Base-by-base conservation (phyloP, 2,113 vertebrate genomes). In the Dendrocopos noguchii region DNA sequence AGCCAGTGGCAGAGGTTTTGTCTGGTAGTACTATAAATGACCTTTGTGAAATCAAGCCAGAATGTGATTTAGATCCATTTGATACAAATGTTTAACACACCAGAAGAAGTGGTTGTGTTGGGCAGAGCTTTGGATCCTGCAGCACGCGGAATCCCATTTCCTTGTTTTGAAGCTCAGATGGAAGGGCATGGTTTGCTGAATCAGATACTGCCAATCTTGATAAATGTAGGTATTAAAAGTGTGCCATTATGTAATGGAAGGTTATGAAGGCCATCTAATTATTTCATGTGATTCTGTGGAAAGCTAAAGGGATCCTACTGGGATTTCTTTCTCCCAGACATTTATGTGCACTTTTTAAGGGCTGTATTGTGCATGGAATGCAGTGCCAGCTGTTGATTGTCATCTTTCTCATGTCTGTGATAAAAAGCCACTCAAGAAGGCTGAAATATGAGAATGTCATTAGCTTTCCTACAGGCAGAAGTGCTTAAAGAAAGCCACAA, bases 401-500 rank as follows among this genome's bases (percentile, higher is more conserved):
- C 91, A 91, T 94, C 93, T 92, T 96, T 91, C 84, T 95, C 76
- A 77, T 91, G 68, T 55, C 82, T 93, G 53, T 86, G 94, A 95
- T 96, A 95, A 96, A 94, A 92, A 95, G 87, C 84, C 94, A 94
- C 93, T 96, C 95, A 90, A 91, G 91, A 94, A 91, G 73, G 57
- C 82, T 91, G 96, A 92, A 96, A 95, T 94, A 88, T 33, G 91
- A 96, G 95, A 96, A 88, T 5, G 1, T 94, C 84, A 90, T 95
- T 96, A 95, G 85, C 87, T 76, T 80, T 92, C 64, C 75, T 93
- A 59, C 78, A 89, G 90, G 76, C 85, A 95, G 80, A 91, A 94
- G 66, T 42, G 93, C 90, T 92, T 90, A 80, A 95, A 87, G 85
- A 95, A 91, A 94, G 66, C 90, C 85, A 68, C 76, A 78, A 68